Base-by-base conservation (phyloP, 1,140 invertebrate genomes). In the Euura saliciscinereae region DNA sequence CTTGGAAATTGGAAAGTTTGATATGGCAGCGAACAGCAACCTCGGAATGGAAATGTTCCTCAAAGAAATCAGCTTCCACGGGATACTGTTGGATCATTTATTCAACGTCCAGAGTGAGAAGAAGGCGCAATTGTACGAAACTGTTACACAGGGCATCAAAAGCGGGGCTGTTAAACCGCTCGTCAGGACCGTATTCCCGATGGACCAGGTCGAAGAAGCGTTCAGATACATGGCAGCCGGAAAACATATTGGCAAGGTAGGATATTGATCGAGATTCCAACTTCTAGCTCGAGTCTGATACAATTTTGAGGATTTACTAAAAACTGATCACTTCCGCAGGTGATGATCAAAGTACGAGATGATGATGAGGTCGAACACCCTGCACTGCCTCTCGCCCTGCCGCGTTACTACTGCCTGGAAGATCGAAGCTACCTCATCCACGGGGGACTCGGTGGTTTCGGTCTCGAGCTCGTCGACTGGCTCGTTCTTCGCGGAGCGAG, bases 171-270 rank as follows among this genome's bases (percentile, higher is more conserved):
- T 93, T 2, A 86, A 89, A 72, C 92, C 92, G 2, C 79, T 93
- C 13, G 88, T 88, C 0, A 84, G 88, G 51, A 90, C 88, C 42
- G 87, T 90, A 0, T 94, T 93, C 76, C 80, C 87, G 44, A 85
- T 85, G 44, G 78, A 91, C 70, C 87, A 93, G 82, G 83, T 92
- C 2, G 92, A 93, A 79, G 82, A 90, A 74, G 92, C 92, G 2
- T 93, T 93, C 83, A 86, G 92, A 69, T 92, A 92, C 79, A 95
- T 97, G 92, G 92, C 94, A 4, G 90, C 92, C 73, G 96, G 95
- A 11, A 96, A 96, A 87, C 96, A 97, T 83, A 94, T 96, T 72
- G 96, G 96, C 73, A 97, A 97, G 90, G 94, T 95, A 65, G 70
- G 85, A 44, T 77, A 84, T 64, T 71, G 81, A 28, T 28, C 28